phyloP scores from a whole-genome alignment of 2,113 vertebrate species.

The Patagioenas fasciata region DNA sequence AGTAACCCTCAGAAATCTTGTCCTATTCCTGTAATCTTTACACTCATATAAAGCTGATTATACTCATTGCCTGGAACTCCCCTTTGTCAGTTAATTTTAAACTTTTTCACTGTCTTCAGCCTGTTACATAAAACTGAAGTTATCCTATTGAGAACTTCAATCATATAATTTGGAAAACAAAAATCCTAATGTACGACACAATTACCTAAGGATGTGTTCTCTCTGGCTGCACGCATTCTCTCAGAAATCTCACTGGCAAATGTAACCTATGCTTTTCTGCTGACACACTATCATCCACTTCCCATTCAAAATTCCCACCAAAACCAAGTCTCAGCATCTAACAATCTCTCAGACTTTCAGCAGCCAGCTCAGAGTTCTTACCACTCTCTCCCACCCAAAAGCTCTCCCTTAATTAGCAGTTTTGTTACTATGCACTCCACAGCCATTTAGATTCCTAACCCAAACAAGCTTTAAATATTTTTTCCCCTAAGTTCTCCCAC shows the following conservation, averaged over 20 bases:
- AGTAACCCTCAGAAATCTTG: background rate
- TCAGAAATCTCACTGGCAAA: background rate
- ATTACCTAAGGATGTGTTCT: background rate
- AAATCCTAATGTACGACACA: background rate
- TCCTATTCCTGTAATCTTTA: background rate
- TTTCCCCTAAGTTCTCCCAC: background rate
- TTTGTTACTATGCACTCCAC: background rate
- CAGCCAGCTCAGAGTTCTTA: background rate
- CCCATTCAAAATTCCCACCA: background rate
- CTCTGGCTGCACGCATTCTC: fast-evolving
- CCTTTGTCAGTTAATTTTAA: background rate
- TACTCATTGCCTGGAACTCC: background rate
- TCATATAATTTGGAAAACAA: background rate
- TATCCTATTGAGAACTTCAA: background rate
- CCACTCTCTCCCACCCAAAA: background rate
- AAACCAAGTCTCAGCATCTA: background rate
- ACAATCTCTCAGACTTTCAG: background rate
- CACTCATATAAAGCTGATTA: background rate
- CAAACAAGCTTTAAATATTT: background rate
- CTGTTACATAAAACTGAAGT: background rate
- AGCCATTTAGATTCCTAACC: background rate
- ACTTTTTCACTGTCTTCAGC: background rate
- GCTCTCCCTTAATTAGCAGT: background rate
- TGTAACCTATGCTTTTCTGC: background rate
- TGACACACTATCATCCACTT: background rate